Base-by-base conservation (phyloP, 30 jellyfish, hydroid and myxozoan species). In the Pseudorhiza aurosa region DNA sequence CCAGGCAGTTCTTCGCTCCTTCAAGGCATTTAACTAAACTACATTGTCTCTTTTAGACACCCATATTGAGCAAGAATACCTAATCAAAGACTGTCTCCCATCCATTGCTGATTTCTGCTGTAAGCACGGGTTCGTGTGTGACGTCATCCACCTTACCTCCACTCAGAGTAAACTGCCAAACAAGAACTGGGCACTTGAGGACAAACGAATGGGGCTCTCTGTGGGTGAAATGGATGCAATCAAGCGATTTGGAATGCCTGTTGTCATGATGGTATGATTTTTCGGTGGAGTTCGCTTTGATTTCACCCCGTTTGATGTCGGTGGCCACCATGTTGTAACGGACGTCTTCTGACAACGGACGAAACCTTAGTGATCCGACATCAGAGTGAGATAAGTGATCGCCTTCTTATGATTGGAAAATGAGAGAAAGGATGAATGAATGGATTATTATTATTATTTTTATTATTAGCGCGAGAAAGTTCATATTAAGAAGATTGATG, bases 191-290 rank as follows among this genome's bases (percentile, higher is more conserved):
- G 76, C 32, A 1, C 8, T 62, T 4, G 89, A 65, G 67, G 69
- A 57, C 25, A 42, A 31, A 40, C 0, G 3, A 19, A 49, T 31
- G 46, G 74, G 68, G 24, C 59, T 56, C 5, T 47, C 69, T 7
- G 19, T 49, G 11, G 36, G 49, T 35, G 89, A 77, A 62, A 8
- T 58, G 21, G 76, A 31, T n/a, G 77, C 43, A 25, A 40, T 77
- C 47, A 77, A 77, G 72, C 21, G 50, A 46, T 77, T 77, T 49
- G 64, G 64, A 19, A 77, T 77, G 39, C 89, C 89, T 0, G 64
- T 77, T 40, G 39, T 77, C 40, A 37, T 58, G 12, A 29, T 77
- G 42, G 73, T 63, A 46, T 40, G 56, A 5, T 58, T 0, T 64
- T 9, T 8, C 19, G 64, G 33, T 8, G n/a, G n/a, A n/a, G n/a